Conservation (phyloP, 2,888 invertebrate genomes). For the Caenorhabditis auriculariae region DNA sequence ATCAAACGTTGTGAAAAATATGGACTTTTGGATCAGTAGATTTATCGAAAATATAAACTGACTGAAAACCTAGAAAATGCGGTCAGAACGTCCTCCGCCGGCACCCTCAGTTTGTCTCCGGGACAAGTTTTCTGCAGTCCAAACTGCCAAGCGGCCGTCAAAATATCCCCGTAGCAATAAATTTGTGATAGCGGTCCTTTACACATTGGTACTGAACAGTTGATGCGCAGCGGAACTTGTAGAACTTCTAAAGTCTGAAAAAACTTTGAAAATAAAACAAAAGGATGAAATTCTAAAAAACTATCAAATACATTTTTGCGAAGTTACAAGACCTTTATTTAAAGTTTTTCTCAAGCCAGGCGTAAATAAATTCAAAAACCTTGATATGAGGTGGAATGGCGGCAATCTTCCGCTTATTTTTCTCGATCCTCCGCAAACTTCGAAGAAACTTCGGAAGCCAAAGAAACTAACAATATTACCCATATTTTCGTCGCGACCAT, state of each 20-base stretch:
- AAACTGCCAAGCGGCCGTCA: constrained; percentile 31
- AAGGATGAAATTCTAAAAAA: background rate
- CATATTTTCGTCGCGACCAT: too few species aligned
- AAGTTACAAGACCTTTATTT: too few species aligned
- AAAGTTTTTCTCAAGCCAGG: too few species aligned
- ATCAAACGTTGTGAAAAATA: too few species aligned
- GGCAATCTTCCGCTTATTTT: too few species aligned
- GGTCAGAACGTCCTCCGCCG: constrained; percentile 31
- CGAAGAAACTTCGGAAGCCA: too few species aligned
- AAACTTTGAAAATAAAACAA: background rate
- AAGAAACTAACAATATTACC: too few species aligned
- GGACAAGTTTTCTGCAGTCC: constrained; percentile 48
- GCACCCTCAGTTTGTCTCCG: constrained; percentile 33
- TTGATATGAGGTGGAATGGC: too few species aligned
- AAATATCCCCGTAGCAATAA: constrained; percentile 42
- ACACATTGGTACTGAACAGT: constrained; percentile 40
- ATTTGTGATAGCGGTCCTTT: constrained; percentile 42
- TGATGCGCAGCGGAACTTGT: constrained; percentile 28
- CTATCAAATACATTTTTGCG: background rate
- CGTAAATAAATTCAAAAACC: too few species aligned
- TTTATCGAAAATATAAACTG: constrained; percentile 8
- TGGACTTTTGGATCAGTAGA: background rate
- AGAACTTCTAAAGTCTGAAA: background rate
- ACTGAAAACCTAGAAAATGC: too few species aligned
- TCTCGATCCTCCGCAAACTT: too few species aligned